Conservation (phyloP, 2,888 invertebrate species). For the Leptarthrus brevirostris region DNA sequence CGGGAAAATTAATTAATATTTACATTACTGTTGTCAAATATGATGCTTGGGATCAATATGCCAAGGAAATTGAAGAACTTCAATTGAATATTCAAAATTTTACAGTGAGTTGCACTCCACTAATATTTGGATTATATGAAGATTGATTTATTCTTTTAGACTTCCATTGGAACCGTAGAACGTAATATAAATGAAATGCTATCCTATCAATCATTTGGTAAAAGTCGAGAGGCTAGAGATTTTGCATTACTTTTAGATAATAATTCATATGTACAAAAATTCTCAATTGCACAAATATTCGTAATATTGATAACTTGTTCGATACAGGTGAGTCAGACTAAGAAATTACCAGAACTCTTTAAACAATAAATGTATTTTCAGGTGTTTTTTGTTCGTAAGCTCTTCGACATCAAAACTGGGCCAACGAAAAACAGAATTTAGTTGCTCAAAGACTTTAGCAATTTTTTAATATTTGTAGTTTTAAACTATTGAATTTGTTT, state of each 20-base stretch:
- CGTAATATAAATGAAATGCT: conserved; percentile 87
- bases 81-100: conserved; percentile 91
- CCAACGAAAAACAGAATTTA: conserved; percentile 69
- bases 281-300: conserved; percentile 88
- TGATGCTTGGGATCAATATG: conserved; percentile 92
- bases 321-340: conserved; percentile 75
- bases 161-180: conserved; percentile 80
- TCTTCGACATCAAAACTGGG: conserved; percentile 83
- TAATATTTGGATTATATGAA: conserved; percentile 18
- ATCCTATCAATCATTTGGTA: conserved; percentile 83
- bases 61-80: conserved; percentile 87
- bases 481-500: neutral
- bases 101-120: conserved; percentile 72
- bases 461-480: neutral
- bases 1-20: conserved; percentile 87
- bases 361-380: conserved; percentile 67
- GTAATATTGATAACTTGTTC: conserved; percentile 84
- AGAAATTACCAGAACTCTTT: too few species aligned
- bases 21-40: conserved; percentile 92
- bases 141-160: conserved; percentile 70
- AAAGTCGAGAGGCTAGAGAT: conserved; percentile 85
- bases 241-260: conserved; percentile 84
- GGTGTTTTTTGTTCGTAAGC: conserved; percentile 89
- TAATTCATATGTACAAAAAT: conserved; percentile 86
- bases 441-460: conserved; percentile 31